Evolutionary conservation across 1,140 invertebrate genomes (phyloP).

Genomic region (Zaprionus nigranus): DNA sequence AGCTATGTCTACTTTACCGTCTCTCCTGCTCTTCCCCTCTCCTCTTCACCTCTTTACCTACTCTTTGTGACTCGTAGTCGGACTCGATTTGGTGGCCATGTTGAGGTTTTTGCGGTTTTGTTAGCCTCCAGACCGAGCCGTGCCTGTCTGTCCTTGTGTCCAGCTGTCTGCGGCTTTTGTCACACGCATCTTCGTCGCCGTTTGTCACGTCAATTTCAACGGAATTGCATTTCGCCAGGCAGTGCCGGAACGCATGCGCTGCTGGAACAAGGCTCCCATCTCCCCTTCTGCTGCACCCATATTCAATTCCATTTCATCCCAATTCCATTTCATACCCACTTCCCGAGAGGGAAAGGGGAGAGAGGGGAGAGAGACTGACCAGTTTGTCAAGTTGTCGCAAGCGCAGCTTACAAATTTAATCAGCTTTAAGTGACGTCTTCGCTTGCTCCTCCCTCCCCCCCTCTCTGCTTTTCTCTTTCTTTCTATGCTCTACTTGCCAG

Average conservation of each 20-base stretch:
- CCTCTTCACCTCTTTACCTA: neutral
- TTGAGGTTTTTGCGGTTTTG: conserved; percentile 60
- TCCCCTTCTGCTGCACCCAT: conserved; percentile 17
- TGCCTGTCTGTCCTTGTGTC: neutral
- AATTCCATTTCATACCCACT: conserved; percentile 1
- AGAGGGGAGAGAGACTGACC: conserved; percentile 36
- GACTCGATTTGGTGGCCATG: conserved; percentile 30
- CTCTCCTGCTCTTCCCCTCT: neutral
- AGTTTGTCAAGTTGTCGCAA: conserved; percentile 74
- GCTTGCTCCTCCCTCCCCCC: neutral
- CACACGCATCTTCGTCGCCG: conserved; percentile 76
- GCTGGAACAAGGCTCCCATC: neutral
- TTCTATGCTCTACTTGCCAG: conserved; percentile 61
- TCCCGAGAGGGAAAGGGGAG: no score
- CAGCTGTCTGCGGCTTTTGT: conserved; percentile 69
- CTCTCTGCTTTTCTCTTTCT: neutral
- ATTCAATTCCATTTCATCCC: conserved; percentile 1
- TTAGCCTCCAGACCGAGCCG: conserved; percentile 14
- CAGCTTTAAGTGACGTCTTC: conserved; percentile 62
- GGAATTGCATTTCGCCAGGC: conserved; percentile 72
- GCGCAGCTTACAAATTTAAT: conserved; percentile 76
- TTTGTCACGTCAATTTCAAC: conserved; percentile 76
- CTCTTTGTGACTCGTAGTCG: neutral
- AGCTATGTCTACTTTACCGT: conserved; percentile 13
- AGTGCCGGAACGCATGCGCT: conserved; percentile 65